Evolutionary conservation across 1,140 invertebrate species (phyloP), one percentile per base, ranked within the genome.

Genomic region (Lanistes nyassanus): DNA sequence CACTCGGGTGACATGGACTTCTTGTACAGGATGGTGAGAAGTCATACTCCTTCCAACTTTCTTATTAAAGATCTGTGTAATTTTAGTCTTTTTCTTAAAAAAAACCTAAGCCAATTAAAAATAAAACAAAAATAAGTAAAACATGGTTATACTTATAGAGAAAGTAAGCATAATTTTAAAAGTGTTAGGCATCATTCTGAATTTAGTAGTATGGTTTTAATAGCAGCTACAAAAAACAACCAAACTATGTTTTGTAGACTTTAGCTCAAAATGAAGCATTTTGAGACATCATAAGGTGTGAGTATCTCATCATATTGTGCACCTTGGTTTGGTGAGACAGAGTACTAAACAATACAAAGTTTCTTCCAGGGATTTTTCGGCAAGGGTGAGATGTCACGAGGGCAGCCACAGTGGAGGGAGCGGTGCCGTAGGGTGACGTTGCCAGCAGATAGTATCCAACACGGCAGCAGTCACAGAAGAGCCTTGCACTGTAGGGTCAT

Each of bases 361-460:
- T 19, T 19, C 26, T 31, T 79, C 42, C 71, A 86, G 85, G 85
- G 85, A 39, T 86, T 83, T 75, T 86, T 86, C 80, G 85, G 85
- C 53, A 84, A 82, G 75, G 85, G 85, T 4, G 69, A 78, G 21
- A 75, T 84, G 65, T 86, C 85, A 2, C 65, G 82, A 60, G 79
- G 82, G 69, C 71, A 80, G 42, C 85, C 81, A 71, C 73, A 81
- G 23, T 80, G 79, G 74, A 62, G 73, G 42, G 72, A 79, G 4
- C 51, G 71, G 21, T 73, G 73, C n/a, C 74, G 66, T 23, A 47
- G 37, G 29, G 78, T 76, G 21, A 39, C 75, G 11, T n/a, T 82
- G 19, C 80, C 78, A 31, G 37, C 65, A 37, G 26, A 21, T 23
- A 29, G 39, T n/a, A n/a, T n/a, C 65, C 42, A 4, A 29, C 65